These are phyloP conservation scores for Petaurus breviceps DNA, from an alignment of 2,113 vertebrate species.

Conservation along the genomic window DNA sequence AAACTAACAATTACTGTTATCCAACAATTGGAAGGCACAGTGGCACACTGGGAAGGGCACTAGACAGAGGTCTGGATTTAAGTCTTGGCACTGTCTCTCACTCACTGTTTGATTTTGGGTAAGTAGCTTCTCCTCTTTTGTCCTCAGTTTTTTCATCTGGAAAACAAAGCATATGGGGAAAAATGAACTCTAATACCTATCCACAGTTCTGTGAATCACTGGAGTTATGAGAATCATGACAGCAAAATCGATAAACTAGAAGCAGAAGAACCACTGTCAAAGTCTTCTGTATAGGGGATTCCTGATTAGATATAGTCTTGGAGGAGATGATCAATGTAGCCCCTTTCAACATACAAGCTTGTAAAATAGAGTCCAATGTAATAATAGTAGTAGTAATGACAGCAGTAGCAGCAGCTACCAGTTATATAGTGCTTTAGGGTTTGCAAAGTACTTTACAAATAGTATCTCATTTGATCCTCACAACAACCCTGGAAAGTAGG, in stretches of 20 bases:
- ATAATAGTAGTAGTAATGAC: not conserved
- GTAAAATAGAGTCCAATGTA: not conserved
- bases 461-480: not conserved
- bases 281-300: not conserved
- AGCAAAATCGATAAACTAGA: not conserved
- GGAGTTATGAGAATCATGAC: not conserved
- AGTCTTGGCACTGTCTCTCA: not conserved
- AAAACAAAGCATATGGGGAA: not conserved
- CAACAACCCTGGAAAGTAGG: not conserved
- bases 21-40: not conserved
- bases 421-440: not conserved
- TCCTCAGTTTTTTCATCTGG: not conserved
- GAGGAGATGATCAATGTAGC: not conserved
- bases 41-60: not conserved
- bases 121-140: not conserved
- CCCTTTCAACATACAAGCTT: not conserved
- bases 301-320: not conserved
- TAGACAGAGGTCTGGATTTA: not conserved
- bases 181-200: not conserved
- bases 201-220: not conserved
- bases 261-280: not conserved
- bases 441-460: not conserved
- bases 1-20: not conserved
- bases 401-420: not conserved
- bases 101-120: not conserved